Conservation (phyloP, 2,888 invertebrate species). For the Andrena bicolor region DNA sequence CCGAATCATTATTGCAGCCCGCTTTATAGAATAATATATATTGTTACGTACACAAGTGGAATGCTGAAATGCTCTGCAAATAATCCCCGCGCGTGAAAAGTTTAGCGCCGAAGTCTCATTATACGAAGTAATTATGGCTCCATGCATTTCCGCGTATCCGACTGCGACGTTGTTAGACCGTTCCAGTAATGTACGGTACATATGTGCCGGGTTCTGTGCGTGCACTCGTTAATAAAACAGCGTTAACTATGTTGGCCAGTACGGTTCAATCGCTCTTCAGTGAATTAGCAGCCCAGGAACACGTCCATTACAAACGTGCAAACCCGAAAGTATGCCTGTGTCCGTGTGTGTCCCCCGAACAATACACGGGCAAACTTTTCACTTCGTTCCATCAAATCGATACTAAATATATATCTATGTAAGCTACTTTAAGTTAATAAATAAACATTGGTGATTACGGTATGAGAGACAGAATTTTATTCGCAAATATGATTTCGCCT, state of each 20-base stretch:
- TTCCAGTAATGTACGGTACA: slow-evolving; percentile 48
- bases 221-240: slow-evolving; percentile 66
- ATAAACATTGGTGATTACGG: background rate
- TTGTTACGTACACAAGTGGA: background rate
- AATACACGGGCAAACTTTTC: slow-evolving; percentile 13
- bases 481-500: background rate
- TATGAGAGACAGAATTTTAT: too few species aligned
- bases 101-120: slow-evolving; percentile 40
- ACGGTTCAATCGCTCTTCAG: slow-evolving; percentile 63
- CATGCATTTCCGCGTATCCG: slow-evolving; percentile 37
- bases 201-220: slow-evolving; percentile 38
- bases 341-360: background rate
- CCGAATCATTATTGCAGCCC: background rate
- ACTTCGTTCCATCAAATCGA: background rate
- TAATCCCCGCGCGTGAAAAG: slow-evolving; percentile 34
- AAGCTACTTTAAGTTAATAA: background rate
- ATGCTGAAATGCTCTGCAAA: slow-evolving; percentile 30
- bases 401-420: background rate
- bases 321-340: slow-evolving; percentile 10
- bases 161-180: slow-evolving; percentile 45
- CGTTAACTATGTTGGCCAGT: slow-evolving; percentile 77
- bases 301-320: slow-evolving; percentile 48
- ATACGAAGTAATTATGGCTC: slow-evolving; percentile 58
- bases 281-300: slow-evolving; percentile 57
- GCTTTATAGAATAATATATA: background rate